These are phyloP conservation scores for Sarcophaga caerulescens DNA, from an alignment of 2,888 invertebrate genomes.

Conservation along the genomic window DNA sequence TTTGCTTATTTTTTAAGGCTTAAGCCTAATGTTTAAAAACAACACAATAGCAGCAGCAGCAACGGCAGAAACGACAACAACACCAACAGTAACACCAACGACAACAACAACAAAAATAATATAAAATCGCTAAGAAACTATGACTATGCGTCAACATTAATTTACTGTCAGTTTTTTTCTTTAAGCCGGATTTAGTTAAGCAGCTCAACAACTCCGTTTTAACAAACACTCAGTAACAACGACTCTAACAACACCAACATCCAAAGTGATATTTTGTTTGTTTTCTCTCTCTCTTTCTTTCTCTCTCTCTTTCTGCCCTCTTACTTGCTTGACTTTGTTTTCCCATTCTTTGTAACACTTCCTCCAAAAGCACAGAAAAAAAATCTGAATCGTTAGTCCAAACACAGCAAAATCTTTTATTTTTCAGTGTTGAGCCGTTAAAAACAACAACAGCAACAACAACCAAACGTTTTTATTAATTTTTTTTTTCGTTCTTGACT, in stretches of 20 bases:
- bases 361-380: background rate
- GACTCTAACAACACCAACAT: slow-evolving; percentile 44
- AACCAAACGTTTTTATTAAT: slow-evolving; percentile 34
- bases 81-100: slow-evolving; percentile 13
- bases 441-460: background rate
- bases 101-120: background rate
- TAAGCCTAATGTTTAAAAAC: slow-evolving; percentile 48
- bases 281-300: slow-evolving; percentile 20
- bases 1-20: slow-evolving; percentile 12
- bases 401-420: slow-evolving; percentile 43
- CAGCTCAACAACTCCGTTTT: slow-evolving; percentile 76
- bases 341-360: slow-evolving; percentile 30
- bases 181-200: slow-evolving; percentile 81
- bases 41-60: slow-evolving; percentile 7
- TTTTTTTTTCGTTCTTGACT: slow-evolving; percentile 72
- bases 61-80: slow-evolving; percentile 12
- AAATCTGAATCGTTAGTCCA: slow-evolving; percentile 29
- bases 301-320: slow-evolving; percentile 6
- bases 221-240: slow-evolving; percentile 59
- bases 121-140: slow-evolving; percentile 52
- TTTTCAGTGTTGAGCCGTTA: slow-evolving; percentile 16
- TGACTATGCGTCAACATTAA: slow-evolving; percentile 76
- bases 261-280: slow-evolving; percentile 40
- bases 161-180: slow-evolving; percentile 78
- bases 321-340: slow-evolving; percentile 1